These are phyloP conservation scores for Lapara coniferarum DNA, from an alignment of 2,888 invertebrate species.

Conservation along the genomic window DNA sequence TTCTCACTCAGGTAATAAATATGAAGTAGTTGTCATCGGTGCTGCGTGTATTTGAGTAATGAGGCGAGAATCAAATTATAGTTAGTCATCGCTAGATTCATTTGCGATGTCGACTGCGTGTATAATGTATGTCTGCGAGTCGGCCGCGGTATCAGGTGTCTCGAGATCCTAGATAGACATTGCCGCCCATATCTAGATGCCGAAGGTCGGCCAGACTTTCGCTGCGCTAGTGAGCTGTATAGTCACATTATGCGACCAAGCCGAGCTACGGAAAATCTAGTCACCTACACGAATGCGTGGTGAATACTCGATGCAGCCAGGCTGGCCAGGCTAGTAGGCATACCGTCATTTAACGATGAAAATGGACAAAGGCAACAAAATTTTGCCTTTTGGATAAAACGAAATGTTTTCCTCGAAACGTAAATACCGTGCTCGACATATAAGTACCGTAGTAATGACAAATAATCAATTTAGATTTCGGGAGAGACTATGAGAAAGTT, in stretches of 20 bases:
- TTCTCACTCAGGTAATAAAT: constrained; percentile 22
- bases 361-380: no score
- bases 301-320: constrained; percentile 56
- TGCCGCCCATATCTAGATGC: constrained; percentile 74
- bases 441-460: no score
- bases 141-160: constrained; percentile 51
- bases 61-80: constrained; percentile 39
- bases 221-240: constrained; percentile 59
- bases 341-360: no score
- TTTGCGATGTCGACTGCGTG: constrained; percentile 37
- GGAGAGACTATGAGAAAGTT: no score
- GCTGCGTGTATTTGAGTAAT: constrained; percentile 33
- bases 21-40: constrained; percentile 29
- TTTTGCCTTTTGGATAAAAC: no score
- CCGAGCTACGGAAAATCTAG: constrained; percentile 74
- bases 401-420: no score
- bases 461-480: no score
- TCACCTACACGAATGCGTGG: constrained; percentile 69
- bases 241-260: constrained; percentile 65
- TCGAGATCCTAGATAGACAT: constrained; percentile 64
- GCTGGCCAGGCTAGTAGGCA: no score
- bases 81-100: constrained; percentile 42
- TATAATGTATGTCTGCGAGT: constrained; percentile 17
- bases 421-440: no score
- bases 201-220: constrained; percentile 82